These are phyloP conservation scores for Venusia cambrica DNA, from an alignment of 2,888 invertebrate genomes.

Conservation along the genomic window DNA sequence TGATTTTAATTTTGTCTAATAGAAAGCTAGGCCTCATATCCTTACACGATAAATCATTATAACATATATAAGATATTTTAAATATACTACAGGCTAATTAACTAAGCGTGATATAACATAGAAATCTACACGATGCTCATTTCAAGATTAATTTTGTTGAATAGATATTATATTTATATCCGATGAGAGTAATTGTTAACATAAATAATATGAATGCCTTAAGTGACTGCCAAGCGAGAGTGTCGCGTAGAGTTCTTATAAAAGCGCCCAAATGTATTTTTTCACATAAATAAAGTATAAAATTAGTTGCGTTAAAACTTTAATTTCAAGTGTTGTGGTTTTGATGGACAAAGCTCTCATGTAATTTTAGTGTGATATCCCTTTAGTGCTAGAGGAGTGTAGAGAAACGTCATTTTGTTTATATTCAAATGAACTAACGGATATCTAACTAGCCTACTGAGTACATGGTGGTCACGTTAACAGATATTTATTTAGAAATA, in stretches of 20 bases:
- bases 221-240: slow-evolving; percentile 26
- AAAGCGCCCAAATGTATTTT: slow-evolving; percentile 35
- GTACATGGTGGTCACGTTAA: slow-evolving; percentile 46
- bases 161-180: slow-evolving; percentile 28
- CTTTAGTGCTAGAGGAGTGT: slow-evolving; percentile 36
- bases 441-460: slow-evolving; percentile 15
- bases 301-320: slow-evolving; percentile 31
- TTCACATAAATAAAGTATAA: slow-evolving; percentile 30
- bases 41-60: slow-evolving; percentile 34
- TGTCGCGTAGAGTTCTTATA: slow-evolving; percentile 43
- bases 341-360: slow-evolving; percentile 56
- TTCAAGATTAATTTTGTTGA: slow-evolving; percentile 25
- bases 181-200: slow-evolving; percentile 29
- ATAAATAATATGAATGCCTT: slow-evolving; percentile 17
- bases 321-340: slow-evolving; percentile 35
- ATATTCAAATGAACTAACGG: slow-evolving; percentile 22
- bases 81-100: slow-evolving; percentile 33
- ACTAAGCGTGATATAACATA: slow-evolving; percentile 34
- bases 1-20: slow-evolving; percentile 46
- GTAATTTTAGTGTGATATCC: slow-evolving; percentile 54
- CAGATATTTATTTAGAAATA: slow-evolving; percentile 44
- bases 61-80: slow-evolving; percentile 18
- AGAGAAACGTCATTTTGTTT: slow-evolving; percentile 29
- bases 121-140: slow-evolving; percentile 44
- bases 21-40: slow-evolving; percentile 65